phyloP scores from a whole-genome alignment of 2,113 vertebrate species.

The Phyllopteryx taeniolatus region DNA sequence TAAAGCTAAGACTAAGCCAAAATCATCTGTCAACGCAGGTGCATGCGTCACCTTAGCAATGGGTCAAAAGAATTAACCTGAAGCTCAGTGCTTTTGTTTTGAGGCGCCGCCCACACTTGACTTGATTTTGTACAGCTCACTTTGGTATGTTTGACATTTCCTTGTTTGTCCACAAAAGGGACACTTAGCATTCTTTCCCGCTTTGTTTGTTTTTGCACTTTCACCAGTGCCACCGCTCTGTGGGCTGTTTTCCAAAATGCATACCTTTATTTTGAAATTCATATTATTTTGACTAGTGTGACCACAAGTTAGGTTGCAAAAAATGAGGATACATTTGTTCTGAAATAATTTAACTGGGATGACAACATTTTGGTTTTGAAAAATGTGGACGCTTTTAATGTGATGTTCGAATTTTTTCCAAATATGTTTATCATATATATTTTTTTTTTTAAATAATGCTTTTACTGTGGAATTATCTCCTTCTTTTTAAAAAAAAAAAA shows the following conservation, averaged over 20 bases:
- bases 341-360: background rate
- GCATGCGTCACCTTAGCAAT: background rate
- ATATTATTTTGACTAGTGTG: background rate
- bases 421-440: background rate
- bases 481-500: too few species aligned
- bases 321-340: background rate
- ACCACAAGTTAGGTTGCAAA: background rate
- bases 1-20: constrained; percentile 6
- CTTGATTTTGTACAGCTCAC: constrained; percentile 52
- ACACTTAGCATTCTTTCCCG: constrained; percentile 54
- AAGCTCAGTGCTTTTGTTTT: constrained; percentile 53
- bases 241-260: background rate
- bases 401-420: too few species aligned
- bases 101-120: constrained; percentile 54
- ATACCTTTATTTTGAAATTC: background rate
- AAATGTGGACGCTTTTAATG: background rate
- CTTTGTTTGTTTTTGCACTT: constrained; percentile 15
- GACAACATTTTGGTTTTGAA: background rate
- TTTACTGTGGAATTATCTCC: background rate
- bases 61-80: constrained; percentile 70
- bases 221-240: background rate
- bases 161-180: constrained; percentile 49
- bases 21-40: constrained; percentile 66
- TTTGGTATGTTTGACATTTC: constrained; percentile 61
- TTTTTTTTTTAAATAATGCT: background rate